These are phyloP conservation scores for Amphiduros pacificus DNA, from an alignment of 2,888 invertebrate species.

Conservation along the genomic window DNA sequence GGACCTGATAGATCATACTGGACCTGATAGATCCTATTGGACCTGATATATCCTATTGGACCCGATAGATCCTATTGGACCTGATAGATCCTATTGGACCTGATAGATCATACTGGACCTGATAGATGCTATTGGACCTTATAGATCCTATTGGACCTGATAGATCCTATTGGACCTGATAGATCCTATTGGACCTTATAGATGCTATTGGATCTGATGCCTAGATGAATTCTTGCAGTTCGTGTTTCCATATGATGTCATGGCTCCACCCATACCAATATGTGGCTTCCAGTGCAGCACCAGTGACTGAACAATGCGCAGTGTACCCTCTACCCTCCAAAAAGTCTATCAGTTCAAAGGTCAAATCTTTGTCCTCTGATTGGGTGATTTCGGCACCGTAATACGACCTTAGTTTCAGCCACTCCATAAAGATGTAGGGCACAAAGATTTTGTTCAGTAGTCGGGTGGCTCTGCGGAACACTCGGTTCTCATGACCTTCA, in stretches of 20 bases:
- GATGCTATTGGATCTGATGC: too few relatives aligned
- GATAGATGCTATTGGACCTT: too few relatives aligned
- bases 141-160: too few relatives aligned
- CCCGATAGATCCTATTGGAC: too few relatives aligned
- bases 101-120: too few relatives aligned
- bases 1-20: too few relatives aligned
- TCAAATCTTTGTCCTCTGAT: constrained; percentile 27
- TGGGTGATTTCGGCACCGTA: constrained; percentile 21
- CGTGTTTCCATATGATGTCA: constrained; percentile 32
- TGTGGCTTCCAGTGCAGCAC: constrained; percentile 5
- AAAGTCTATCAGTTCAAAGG: constrained; percentile 20
- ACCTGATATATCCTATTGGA: too few relatives aligned
- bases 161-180: too few relatives aligned
- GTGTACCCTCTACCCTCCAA: constrained; percentile 21
- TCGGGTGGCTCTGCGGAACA: constrained; percentile 17
- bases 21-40: too few relatives aligned
- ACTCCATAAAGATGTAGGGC: constrained; percentile 34
- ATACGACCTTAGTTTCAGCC: constrained; percentile 28
- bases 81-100: too few relatives aligned
- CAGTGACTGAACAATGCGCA: constrained; percentile 17
- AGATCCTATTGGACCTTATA: too few relatives aligned
- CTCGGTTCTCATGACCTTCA: constrained; percentile 33
- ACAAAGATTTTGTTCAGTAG: constrained; percentile 26
- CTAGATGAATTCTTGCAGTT: too few relatives aligned
- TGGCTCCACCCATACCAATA: constrained; percentile 35